Conservation (phyloP, 2,797 vertebrate species). For the Muscicapa comitata region DNA sequence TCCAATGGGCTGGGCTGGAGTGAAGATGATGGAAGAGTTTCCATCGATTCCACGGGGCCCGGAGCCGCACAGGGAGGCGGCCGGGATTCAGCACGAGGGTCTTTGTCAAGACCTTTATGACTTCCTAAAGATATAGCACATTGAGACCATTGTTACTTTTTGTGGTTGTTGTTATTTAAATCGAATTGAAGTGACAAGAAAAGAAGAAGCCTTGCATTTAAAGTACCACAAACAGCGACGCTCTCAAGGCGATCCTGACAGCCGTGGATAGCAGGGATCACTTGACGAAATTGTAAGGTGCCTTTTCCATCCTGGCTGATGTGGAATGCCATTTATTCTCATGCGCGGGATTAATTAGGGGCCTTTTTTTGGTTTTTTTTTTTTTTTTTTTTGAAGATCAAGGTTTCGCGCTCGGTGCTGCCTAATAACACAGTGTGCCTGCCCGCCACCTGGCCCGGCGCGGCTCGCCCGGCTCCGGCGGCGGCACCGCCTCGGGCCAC, state of each 20-base stretch:
- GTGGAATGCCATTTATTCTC: slow-evolving; percentile 80
- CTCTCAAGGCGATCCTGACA: slow-evolving; percentile 54
- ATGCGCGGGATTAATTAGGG: slow-evolving; percentile 80
- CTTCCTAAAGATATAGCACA: neutral
- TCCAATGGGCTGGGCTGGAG: neutral
- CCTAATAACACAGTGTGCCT: slow-evolving; percentile 85
- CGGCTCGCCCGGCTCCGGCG: neutral
- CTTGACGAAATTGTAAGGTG: slow-evolving; percentile 67
- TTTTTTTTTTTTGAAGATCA: slow-evolving; percentile 75
- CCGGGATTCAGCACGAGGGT: neutral
- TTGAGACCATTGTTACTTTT: neutral
- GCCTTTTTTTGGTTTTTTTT: neutral
- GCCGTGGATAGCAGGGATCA: slow-evolving; percentile 62
- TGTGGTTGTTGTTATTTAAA: neutral
- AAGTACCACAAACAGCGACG: slow-evolving; percentile 52
- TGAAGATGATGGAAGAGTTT: neutral
- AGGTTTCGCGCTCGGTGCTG: slow-evolving; percentile 78
- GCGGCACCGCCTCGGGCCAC: slow-evolving; percentile 74
- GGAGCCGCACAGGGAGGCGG: neutral
- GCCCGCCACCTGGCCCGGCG: slow-evolving; percentile 77
- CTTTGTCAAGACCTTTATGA: slow-evolving; percentile 12
- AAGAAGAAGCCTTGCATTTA: neutral
- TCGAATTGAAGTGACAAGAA: neutral
- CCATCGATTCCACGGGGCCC: neutral
- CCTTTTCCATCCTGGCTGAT: slow-evolving; percentile 64